These are phyloP conservation scores for Amblyjoppa proteus DNA, from an alignment of 2,888 invertebrate genomes.

Conservation along the genomic window DNA sequence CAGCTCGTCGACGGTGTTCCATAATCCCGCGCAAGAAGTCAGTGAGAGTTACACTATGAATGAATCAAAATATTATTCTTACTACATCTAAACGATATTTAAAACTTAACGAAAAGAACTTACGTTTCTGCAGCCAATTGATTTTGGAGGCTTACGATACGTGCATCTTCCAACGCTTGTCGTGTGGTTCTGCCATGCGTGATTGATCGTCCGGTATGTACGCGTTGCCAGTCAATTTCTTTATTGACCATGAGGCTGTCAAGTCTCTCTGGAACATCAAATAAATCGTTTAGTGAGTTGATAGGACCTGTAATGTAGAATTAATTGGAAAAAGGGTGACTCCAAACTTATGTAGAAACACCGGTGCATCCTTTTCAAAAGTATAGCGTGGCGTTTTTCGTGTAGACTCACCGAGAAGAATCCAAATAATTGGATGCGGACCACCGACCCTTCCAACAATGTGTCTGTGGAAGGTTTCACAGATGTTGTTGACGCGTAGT, in stretches of 20 bases:
- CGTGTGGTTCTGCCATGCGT: neutral
- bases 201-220: neutral
- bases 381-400: neutral
- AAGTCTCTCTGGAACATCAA: neutral
- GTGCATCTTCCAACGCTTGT: neutral
- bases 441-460: constrained; percentile 8
- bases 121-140: neutral
- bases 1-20: neutral
- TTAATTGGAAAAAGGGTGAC: too few relatives aligned
- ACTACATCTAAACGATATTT: neutral
- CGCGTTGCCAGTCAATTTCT: neutral
- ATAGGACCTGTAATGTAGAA: too few relatives aligned
- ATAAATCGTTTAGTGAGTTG: neutral
- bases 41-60: neutral
- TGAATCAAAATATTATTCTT: neutral
- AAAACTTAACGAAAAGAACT: neutral
- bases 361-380: neutral
- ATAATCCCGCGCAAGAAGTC: neutral
- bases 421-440: constrained; percentile 7
- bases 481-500: neutral
- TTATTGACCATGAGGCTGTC: neutral
- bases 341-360: too few relatives aligned
- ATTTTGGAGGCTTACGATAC: neutral
- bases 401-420: neutral
- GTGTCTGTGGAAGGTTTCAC: neutral